Evolutionary conservation across 2,888 invertebrate species (phyloP).

Genomic region (Hypena proboscidalis): DNA sequence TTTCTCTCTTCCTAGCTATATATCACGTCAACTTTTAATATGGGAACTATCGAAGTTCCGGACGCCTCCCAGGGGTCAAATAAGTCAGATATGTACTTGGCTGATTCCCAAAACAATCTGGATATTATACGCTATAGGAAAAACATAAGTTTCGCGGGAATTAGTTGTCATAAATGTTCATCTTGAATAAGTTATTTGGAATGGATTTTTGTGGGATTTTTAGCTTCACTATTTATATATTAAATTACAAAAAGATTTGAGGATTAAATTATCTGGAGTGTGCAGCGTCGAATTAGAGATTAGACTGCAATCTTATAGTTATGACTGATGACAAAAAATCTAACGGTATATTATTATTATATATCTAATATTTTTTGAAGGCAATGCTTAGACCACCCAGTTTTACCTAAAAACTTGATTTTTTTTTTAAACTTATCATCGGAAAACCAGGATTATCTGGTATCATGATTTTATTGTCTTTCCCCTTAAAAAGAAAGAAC

Average conservation of each 20-base stretch:
- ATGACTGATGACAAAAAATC: too few relatives aligned
- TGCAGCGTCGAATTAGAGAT: too few relatives aligned
- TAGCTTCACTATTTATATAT: neutral
- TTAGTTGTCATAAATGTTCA: conserved; percentile 42
- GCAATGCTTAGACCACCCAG: too few relatives aligned
- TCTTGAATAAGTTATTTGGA: conserved; percentile 26
- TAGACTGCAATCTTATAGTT: too few relatives aligned
- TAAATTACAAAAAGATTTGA: too few relatives aligned
- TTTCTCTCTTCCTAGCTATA: conserved; percentile 44
- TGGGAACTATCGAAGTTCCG: conserved; percentile 50
- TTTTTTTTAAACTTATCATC: too few relatives aligned
- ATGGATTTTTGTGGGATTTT: conserved; percentile 11
- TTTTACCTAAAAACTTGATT: too few relatives aligned
- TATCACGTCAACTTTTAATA: conserved; percentile 59
- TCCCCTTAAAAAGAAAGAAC: conserved; percentile 17
- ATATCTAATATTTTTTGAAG: too few relatives aligned
- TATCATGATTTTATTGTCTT: conserved; percentile 6
- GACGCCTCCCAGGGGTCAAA: conserved; percentile 72
- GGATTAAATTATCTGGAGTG: too few relatives aligned
- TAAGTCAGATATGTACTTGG: conserved; percentile 72
- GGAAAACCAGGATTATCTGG: too few relatives aligned
- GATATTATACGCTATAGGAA: conserved; percentile 56
- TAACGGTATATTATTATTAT: too few relatives aligned
- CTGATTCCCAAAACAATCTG: conserved; percentile 80
- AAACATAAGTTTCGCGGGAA: conserved; percentile 50